These are phyloP conservation scores for Chaetorhynchus papuensis DNA, from an alignment of 2,113 vertebrate genomes.

Conservation along the genomic window DNA sequence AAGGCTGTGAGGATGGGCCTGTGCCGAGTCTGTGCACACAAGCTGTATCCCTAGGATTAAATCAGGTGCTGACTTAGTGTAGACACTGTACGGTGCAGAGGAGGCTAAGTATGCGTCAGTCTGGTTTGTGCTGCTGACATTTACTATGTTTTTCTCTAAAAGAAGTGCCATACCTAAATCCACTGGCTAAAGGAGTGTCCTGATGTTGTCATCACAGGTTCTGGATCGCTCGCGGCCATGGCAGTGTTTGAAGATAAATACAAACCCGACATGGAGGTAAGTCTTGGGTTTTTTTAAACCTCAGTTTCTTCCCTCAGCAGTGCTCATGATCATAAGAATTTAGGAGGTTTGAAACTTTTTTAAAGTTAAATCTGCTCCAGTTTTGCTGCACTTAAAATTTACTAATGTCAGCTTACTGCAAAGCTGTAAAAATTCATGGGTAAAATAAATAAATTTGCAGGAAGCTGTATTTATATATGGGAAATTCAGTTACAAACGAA, in stretches of 20 bases:
- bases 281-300: neutral
- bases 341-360: neutral
- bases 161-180: neutral
- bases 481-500: neutral
- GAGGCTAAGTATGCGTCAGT: neutral
- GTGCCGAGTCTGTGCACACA: neutral
- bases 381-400: neutral
- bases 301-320: neutral
- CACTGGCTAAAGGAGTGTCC: neutral
- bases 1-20: neutral
- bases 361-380: neutral
- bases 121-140: neutral
- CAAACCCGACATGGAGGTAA: slow-evolving; percentile 90
- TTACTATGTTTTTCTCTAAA: neutral
- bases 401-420: neutral
- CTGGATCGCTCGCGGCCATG: slow-evolving; percentile 95
- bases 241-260: slow-evolving; percentile 96
- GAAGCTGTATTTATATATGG: neutral
- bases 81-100: neutral
- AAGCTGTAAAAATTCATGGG: neutral
- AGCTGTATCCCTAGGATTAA: neutral
- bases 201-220: slow-evolving; percentile 75
- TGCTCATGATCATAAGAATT: neutral
- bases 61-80: neutral
- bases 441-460: neutral